Evolutionary conservation across 2,888 invertebrate species (phyloP).

Genomic region (Drosophila mercatorum): DNA sequence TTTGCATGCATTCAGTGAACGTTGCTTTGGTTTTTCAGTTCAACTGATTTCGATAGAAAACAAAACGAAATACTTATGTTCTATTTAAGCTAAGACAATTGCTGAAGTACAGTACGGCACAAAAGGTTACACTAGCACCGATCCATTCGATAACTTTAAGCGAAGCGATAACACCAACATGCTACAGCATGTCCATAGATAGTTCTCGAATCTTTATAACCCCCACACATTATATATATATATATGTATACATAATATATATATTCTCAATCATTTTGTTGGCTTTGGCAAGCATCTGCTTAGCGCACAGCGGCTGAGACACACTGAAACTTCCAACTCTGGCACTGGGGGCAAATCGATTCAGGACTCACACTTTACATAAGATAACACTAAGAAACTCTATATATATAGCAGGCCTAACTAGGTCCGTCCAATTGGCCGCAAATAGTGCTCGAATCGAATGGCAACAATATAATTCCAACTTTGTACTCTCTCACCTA

Average conservation of each 20-base stretch:
- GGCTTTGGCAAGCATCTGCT: conserved; percentile 61
- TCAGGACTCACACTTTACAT: neutral
- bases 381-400: neutral
- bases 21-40: conserved; percentile 50
- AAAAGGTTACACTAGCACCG: conserved; percentile 33
- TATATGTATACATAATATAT: conserved; percentile 11
- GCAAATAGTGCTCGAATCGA: neutral
- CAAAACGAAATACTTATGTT: conserved; percentile 12
- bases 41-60: conserved; percentile 10
- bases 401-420: neutral
- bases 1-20: conserved; percentile 65
- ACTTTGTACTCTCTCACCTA: conserved; percentile 41
- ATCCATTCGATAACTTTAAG: conserved; percentile 27
- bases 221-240: conserved; percentile 19
- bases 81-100: conserved; percentile 2
- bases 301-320: conserved; percentile 59
- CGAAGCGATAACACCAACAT: conserved; percentile 45
- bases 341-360: conserved; percentile 28
- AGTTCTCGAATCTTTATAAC: conserved; percentile 1
- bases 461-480: conserved; percentile 14
- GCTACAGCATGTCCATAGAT: conserved; percentile 42
- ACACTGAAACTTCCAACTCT: conserved; percentile 16
- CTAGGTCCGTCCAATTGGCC: neutral
- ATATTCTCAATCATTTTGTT: conserved; percentile 36
- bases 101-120: conserved; percentile 40